Evolutionary conservation across 2,797 vertebrate genomes (phyloP), one percentile per base, ranked within the genome.

Genomic region (Pangasius larnaudii): DNA sequence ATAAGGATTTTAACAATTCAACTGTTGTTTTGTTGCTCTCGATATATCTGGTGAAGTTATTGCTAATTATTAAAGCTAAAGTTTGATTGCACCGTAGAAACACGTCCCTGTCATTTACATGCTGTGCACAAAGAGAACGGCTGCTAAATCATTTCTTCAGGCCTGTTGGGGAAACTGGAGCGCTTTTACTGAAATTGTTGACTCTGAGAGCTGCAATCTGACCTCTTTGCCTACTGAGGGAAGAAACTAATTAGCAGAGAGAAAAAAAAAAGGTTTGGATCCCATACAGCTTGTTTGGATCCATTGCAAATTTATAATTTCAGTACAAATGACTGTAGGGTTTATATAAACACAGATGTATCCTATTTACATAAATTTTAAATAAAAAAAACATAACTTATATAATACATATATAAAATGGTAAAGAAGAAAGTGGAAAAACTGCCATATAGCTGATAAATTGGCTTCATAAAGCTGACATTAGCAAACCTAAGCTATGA

Each of bases 61-160:
- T 11, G 77, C 53, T 58, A 80, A 80, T 80, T 59, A 24, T 81
- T 27, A 58, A 58, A 80, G 78, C 53, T 24, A 80, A 59, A 24
- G 58, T 39, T 30, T 69, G 69, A 36, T 13, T 1, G 61, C 53
- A 46, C 27, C n/a, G n/a, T 36, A 69, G 67, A 30, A 19, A 22
- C 61, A 63, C 27, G 27, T 22, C 69, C 8, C 69, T 22, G 36
- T 39, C 33, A 39, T 22, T 39, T 39, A 22, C 33, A 71, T 18
- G 72, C 46, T 8, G 27, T 0, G 46, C 72, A 14, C 42, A 16
- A n/a, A 49, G 24, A 75, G 6, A 8, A 2, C 51, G 30, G 77
- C 30, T 24, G 77, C 30, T 22, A 58, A 58, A 58, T 79, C 49
- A 2, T 13, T 33, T 22, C 46, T 51, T 46, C 22, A 4, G 36